Evolutionary conservation across 2,113 vertebrate species (phyloP).

Genomic region (Gopherus evgoodei): DNA sequence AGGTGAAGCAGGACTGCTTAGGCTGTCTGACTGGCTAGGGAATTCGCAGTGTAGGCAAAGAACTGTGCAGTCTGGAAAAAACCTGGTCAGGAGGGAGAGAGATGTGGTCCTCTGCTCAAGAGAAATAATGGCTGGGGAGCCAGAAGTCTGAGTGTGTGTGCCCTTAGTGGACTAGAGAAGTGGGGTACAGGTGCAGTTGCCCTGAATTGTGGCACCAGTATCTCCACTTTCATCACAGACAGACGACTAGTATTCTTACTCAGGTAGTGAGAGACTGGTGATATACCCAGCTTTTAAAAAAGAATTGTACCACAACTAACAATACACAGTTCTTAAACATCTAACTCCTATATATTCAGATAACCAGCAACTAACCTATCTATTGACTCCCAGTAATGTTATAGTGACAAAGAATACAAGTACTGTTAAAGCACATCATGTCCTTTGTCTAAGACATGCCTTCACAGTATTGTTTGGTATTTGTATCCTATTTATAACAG

Average conservation of each 20-base stretch:
- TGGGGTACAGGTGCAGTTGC: no score
- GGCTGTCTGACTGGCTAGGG: no score
- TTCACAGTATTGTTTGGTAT: background rate
- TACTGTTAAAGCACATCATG: background rate
- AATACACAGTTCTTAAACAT: background rate
- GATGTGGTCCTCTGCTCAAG: no score
- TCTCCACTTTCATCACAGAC: no score
- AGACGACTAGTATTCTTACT: background rate
- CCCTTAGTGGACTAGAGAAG: no score
- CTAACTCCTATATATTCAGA: rapidly evolving
- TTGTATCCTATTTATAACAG: background rate
- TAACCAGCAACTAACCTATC: background rate
- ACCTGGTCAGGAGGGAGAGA: no score
- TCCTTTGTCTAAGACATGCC: background rate
- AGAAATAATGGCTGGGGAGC: no score
- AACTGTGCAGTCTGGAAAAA: no score
- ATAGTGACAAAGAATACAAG: background rate
- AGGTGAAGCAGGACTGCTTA: background rate
- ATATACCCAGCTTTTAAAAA: background rate
- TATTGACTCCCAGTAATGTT: background rate
- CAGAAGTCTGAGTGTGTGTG: no score
- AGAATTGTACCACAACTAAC: background rate
- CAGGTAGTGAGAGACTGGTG: background rate
- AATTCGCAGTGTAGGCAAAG: no score
- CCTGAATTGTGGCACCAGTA: no score